Conservation (phyloP, 37 sponge, comb jelly and placozoan species). For the Dysidea cf. avara region DNA sequence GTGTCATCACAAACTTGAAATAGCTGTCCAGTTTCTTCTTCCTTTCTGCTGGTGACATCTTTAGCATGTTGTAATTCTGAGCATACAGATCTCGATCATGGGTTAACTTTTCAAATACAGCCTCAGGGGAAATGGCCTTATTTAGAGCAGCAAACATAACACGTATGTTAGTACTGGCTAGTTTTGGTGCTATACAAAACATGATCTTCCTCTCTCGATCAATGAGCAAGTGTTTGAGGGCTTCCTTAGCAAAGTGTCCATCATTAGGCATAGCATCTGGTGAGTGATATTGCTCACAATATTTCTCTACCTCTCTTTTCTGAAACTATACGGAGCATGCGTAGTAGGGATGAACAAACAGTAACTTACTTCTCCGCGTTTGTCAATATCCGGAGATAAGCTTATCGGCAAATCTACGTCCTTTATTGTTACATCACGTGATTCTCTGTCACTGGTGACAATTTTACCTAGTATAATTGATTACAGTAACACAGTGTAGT, state of each 20-base stretch:
- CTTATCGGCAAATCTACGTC: too few relatives aligned
- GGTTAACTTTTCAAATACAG: background rate
- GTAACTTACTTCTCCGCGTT: constrained; percentile 24
- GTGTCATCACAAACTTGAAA: constrained; percentile 9
- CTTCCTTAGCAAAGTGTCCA: background rate
- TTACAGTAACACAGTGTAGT: too few relatives aligned
- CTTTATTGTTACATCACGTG: too few relatives aligned
- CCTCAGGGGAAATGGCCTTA: background rate
- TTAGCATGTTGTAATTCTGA: background rate
- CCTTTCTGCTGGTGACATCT: background rate
- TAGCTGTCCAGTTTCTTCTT: constrained; percentile 14
- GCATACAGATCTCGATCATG: background rate
- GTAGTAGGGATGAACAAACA: background rate
- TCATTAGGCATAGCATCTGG: constrained; percentile 8
- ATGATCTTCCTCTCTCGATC: too few relatives aligned
- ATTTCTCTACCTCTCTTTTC: constrained; percentile 6
- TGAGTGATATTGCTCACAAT: constrained; percentile 12
- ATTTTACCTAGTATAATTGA: too few relatives aligned
- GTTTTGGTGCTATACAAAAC: too few relatives aligned
- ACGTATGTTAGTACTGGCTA: too few relatives aligned
- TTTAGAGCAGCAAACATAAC: constrained; percentile 16
- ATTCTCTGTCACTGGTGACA: too few relatives aligned
- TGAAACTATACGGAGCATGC: constrained; percentile 37
- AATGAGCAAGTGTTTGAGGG: background rate
- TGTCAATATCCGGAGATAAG: constrained; percentile 22